Evolutionary conservation across 2,113 vertebrate species (phyloP).

Genomic region (Rousettus leschenaultii): DNA sequence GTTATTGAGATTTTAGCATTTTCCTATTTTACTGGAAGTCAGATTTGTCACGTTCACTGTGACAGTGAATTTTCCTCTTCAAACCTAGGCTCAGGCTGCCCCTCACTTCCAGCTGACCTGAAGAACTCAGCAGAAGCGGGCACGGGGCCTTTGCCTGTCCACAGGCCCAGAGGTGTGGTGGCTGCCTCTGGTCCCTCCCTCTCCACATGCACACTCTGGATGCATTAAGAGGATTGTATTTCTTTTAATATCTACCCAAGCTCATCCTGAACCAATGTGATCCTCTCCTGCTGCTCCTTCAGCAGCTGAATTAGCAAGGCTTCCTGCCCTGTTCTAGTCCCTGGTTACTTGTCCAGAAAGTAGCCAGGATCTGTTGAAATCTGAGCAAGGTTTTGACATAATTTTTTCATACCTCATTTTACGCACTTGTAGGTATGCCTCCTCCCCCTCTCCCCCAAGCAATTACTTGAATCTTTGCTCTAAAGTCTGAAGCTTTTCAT

Average conservation of each 20-base stretch:
- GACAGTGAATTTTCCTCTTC: not conserved
- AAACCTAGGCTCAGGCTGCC: not conserved
- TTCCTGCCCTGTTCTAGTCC: not conserved
- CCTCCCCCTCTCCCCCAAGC: not conserved
- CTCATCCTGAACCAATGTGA: conserved; percentile 64
- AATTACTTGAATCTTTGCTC: conserved; percentile 19
- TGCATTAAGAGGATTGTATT: conserved; percentile 89
- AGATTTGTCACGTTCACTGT: not conserved
- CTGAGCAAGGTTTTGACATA: not conserved
- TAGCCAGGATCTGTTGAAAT: not conserved
- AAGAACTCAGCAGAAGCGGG: not conserved
- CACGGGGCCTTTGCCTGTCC: not conserved
- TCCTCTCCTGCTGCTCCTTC: not conserved
- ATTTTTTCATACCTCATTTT: not conserved
- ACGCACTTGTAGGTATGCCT: not conserved
- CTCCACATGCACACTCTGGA: conserved; percentile 36
- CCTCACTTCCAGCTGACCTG: not conserved
- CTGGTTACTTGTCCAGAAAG: not conserved
- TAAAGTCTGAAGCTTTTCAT: conserved; percentile 38
- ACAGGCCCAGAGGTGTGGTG: conserved; percentile 1
- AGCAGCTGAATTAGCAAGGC: not conserved
- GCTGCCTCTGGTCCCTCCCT: not conserved
- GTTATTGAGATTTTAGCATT: not conserved
- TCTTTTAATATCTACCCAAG: conserved; percentile 86
- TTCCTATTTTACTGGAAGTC: conserved; percentile 17